Conservation (phyloP, 2,888 invertebrate species). For the Ophion ventricosus region DNA sequence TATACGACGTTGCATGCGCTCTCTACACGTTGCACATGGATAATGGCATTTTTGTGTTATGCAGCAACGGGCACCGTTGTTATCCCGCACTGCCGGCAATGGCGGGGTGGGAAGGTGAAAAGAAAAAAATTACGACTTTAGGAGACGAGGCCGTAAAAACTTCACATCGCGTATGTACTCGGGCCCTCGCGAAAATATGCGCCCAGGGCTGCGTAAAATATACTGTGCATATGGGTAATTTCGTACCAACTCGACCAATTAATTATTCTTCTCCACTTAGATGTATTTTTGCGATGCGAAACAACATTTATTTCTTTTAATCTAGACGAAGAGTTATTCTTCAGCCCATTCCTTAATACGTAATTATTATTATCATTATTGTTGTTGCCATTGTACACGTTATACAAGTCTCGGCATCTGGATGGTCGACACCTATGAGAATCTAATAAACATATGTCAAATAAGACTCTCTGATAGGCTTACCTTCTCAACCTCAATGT, state of each 20-base stretch:
- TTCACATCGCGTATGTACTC: slow-evolving; percentile 68
- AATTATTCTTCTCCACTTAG: background rate
- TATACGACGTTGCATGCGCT: slow-evolving; percentile 48
- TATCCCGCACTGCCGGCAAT: slow-evolving; percentile 59
- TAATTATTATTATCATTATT: no score
- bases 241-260: slow-evolving; percentile 12
- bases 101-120: background rate
- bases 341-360: no score
- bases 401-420: no score
- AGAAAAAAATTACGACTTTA: slow-evolving; percentile 73
- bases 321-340: no score
- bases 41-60: slow-evolving; percentile 50
- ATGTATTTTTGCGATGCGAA: background rate
- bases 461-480: no score
- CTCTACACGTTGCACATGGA: slow-evolving; percentile 25
- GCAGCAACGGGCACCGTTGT: slow-evolving; percentile 45
- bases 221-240: slow-evolving; percentile 34
- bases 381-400: no score
- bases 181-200: slow-evolving; percentile 48
- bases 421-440: no score
- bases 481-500: no score
- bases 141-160: slow-evolving; percentile 75
- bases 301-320: no score
- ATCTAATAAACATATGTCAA: no score
- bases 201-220: slow-evolving; percentile 45